These are phyloP conservation scores for Atta texana DNA, from an alignment of 1,140 invertebrate species.

Conservation along the genomic window DNA sequence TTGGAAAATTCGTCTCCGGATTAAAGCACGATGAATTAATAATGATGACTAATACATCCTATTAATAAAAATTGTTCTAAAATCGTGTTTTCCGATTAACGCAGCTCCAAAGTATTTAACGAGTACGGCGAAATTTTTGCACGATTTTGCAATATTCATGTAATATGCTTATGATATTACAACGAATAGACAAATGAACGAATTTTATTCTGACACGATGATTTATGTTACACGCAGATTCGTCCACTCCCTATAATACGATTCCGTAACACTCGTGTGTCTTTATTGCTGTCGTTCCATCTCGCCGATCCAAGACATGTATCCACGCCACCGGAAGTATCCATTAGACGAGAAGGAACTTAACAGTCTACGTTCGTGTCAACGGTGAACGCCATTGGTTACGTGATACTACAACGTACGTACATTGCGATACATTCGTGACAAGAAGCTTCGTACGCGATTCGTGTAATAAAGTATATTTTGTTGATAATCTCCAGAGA, in stretches of 20 bases:
- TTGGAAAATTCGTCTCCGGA: background rate
- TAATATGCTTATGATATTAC: background rate
- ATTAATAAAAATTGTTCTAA: background rate
- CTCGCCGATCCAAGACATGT: constrained; percentile 54
- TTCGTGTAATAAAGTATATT: background rate
- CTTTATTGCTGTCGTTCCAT: constrained; percentile 51
- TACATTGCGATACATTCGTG: constrained; percentile 10
- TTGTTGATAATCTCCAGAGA: background rate
- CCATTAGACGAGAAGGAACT: constrained; percentile 68
- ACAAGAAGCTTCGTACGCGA: constrained; percentile 2
- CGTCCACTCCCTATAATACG: constrained; percentile 1
- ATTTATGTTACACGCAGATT: constrained; percentile 43
- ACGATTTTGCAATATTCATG: background rate
- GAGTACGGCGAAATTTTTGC: background rate
- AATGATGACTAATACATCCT: background rate
- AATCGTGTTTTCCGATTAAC: background rate
- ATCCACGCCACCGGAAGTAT: constrained; percentile 67
- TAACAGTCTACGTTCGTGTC: constrained; percentile 51
- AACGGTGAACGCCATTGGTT: constrained; percentile 19
- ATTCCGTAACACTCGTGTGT: constrained; percentile 25
- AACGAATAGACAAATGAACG: constrained; percentile 14
- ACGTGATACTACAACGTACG: constrained; percentile 12
- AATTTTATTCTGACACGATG: constrained; percentile 35
- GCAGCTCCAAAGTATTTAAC: background rate
- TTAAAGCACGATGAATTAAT: constrained; percentile 7